Percentiles rank a stretch among this genome's conserved stretches.
Evolutionary conservation across 2,888 invertebrate genomes (phyloP).

Genomic region (Thera obeliscata): DNA sequence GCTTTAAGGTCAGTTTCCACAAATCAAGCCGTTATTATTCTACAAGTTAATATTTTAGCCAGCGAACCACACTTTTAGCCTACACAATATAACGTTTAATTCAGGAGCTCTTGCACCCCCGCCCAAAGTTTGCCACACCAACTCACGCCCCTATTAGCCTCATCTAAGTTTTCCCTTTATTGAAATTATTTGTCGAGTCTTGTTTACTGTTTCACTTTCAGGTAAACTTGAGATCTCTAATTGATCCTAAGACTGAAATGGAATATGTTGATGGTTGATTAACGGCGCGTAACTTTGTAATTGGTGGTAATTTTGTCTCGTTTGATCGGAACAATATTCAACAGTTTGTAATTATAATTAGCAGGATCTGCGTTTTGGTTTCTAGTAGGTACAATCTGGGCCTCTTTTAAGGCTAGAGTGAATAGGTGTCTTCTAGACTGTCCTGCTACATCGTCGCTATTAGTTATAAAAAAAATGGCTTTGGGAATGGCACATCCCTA

Average conservation of each 20-base stretch:
- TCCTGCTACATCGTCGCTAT: no score
- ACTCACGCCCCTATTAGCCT: slow-evolving; percentile 42
- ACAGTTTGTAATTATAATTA: not conserved
- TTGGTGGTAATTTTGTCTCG: slow-evolving; percentile 5
- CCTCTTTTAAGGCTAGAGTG: no score
- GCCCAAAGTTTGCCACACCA: not conserved
- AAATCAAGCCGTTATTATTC: no score
- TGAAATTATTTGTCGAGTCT: slow-evolving; percentile 36
- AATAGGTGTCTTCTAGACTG: no score
- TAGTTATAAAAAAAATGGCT: no score
- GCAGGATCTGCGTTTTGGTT: not conserved
- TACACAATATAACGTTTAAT: not conserved
- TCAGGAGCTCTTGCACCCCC: not conserved
- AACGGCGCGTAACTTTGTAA: slow-evolving; percentile 8
- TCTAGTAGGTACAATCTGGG: no score
- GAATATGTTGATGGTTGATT: slow-evolving; percentile 17
- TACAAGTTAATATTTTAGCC: no score
- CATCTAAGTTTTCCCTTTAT: slow-evolving; percentile 47
- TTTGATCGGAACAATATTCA: slow-evolving; percentile 10
- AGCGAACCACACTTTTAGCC: no score
- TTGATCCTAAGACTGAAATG: slow-evolving; percentile 14
- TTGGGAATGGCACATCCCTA: no score
- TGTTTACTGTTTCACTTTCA: slow-evolving; percentile 21
- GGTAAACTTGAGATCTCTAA: slow-evolving; percentile 26
- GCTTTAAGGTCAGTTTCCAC: no score